Evolutionary conservation across 2,113 vertebrate species (phyloP).

Genomic region (Myanophis thanlyinensis): DNA sequence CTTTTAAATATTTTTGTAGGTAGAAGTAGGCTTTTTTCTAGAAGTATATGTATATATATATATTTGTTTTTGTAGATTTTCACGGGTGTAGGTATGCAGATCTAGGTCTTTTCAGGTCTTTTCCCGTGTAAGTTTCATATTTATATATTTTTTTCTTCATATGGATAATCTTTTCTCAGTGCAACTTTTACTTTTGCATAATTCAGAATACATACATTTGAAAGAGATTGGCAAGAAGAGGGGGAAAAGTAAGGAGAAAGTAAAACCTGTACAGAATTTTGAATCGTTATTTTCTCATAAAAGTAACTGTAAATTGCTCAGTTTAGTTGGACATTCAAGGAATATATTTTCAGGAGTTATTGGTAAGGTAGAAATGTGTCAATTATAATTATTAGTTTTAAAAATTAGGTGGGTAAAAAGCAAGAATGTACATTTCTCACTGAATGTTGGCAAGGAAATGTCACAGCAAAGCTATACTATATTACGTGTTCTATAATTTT

Average conservation of each 20-base stretch:
- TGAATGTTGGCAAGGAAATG: neutral
- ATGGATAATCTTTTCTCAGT: neutral
- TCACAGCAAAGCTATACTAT: neutral
- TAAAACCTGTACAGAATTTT: neutral
- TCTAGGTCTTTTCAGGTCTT: too few relatives aligned
- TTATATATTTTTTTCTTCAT: neutral
- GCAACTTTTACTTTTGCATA: neutral
- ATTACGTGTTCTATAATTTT: neutral
- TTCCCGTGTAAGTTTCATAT: too few relatives aligned
- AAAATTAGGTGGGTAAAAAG: neutral
- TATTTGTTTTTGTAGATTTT: too few relatives aligned
- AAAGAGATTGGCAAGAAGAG: neutral
- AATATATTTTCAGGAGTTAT: neutral
- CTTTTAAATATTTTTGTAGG: neutral
- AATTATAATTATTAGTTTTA: neutral
- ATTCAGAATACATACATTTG: neutral
- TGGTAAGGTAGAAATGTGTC: neutral
- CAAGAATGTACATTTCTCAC: neutral
- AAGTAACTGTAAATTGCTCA: neutral
- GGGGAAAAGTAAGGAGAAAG: neutral
- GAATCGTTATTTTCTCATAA: neutral
- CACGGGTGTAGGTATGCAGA: too few relatives aligned
- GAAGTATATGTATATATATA: too few relatives aligned
- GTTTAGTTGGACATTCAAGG: neutral
- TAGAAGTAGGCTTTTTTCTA: neutral